Conservation (phyloP, 2,113 vertebrate genomes). For the Rhadina sibilatrix region DNA sequence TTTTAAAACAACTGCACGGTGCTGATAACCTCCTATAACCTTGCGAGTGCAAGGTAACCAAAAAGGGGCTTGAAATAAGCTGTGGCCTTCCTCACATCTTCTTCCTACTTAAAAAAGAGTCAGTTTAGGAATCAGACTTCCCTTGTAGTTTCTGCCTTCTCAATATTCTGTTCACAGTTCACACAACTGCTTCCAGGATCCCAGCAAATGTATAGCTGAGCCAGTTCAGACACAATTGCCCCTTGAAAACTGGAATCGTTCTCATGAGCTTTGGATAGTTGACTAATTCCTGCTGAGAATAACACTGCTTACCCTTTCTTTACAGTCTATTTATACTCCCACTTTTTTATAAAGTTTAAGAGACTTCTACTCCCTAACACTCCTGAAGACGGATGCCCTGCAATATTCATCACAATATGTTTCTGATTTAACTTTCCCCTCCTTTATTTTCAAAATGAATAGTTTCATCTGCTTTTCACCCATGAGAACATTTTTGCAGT, state of each 20-base stretch:
- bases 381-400: background rate
- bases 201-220: slow-evolving; percentile 47
- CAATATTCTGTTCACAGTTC: slow-evolving; percentile 45
- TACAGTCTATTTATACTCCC: background rate
- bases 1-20: background rate
- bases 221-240: slow-evolving; percentile 30
- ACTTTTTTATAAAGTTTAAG: background rate
- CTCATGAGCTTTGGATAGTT: slow-evolving; percentile 42
- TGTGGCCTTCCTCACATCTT: background rate
- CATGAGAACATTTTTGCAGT: background rate
- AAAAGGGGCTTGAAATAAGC: background rate
- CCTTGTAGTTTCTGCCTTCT: background rate
- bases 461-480: slow-evolving; percentile 14
- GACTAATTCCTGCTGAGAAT: slow-evolving; percentile 46
- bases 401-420: slow-evolving; percentile 23
- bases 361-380: background rate
- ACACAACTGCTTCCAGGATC: slow-evolving; percentile 31
- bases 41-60: background rate
- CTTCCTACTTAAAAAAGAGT: background rate
- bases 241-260: background rate
- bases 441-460: slow-evolving; percentile 14
- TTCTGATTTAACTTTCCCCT: background rate
- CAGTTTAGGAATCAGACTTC: background rate
- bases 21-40: background rate
- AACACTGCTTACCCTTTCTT: slow-evolving; percentile 8